phyloP scores from a whole-genome alignment of 2,888 invertebrate genomes.

The Emesis furor region DNA sequence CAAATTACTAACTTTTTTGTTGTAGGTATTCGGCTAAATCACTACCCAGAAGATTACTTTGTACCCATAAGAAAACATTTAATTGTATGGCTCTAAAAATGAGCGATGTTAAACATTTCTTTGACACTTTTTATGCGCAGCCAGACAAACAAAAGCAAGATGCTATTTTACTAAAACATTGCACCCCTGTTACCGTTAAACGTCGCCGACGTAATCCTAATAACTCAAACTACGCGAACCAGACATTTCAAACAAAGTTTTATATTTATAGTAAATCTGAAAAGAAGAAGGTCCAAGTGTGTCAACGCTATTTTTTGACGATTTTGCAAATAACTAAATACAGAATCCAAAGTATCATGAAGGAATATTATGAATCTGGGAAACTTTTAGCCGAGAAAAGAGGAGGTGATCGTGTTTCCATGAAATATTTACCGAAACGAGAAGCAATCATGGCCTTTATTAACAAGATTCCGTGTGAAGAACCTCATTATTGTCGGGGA shows the following conservation, averaged over 20 bases:
- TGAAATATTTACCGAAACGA: background rate
- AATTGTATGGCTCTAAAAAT: slow-evolving; percentile 35
- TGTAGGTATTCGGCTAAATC: slow-evolving; percentile 50
- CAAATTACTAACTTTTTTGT: background rate
- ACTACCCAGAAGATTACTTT: slow-evolving; percentile 43
- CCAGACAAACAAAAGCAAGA: slow-evolving; percentile 38
- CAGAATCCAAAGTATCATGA: slow-evolving; percentile 30
- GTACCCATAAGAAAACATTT: slow-evolving; percentile 47
- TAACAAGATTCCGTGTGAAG: background rate
- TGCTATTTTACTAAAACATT: slow-evolving; percentile 35
- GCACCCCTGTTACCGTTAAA: slow-evolving; percentile 25
- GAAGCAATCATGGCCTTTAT: slow-evolving; percentile 8
- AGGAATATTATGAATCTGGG: slow-evolving; percentile 17
- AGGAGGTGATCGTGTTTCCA: slow-evolving; percentile 4
- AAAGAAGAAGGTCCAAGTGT: slow-evolving; percentile 30
- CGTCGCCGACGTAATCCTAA: background rate
- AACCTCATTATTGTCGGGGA: background rate
- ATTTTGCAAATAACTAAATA: slow-evolving; percentile 33
- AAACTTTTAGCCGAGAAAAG: slow-evolving; percentile 4
- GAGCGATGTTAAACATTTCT: slow-evolving; percentile 22
- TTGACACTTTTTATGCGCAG: slow-evolving; percentile 24
- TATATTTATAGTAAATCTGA: slow-evolving; percentile 27
- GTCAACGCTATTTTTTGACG: slow-evolving; percentile 23
- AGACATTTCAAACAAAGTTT: slow-evolving; percentile 24
- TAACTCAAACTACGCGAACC: slow-evolving; percentile 27